Percentiles rank a stretch among this genome's conserved stretches.
Evolutionary conservation across 1,140 invertebrate species (phyloP).

Genomic region (Drosophila elegans): DNA sequence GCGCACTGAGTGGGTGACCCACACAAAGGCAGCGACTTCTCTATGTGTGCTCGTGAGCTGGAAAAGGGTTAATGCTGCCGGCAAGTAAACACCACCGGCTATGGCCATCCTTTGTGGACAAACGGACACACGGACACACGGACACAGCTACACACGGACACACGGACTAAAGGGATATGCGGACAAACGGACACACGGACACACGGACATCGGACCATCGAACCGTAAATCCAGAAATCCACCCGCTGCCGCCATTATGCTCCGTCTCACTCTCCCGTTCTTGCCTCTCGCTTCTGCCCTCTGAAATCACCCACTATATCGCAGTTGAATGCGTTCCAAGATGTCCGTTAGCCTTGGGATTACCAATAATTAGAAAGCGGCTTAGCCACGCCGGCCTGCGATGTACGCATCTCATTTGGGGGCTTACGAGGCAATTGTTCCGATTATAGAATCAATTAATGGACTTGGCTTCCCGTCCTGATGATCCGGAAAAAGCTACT

Average conservation of each 20-base stretch:
- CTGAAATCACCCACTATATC: background rate
- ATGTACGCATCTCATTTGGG: constrained; percentile 32
- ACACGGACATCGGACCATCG: constrained; percentile 31
- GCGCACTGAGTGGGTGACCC: constrained; percentile 76
- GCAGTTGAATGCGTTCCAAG: constrained; percentile 17
- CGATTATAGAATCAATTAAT: constrained; percentile 36
- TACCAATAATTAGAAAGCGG: constrained; percentile 43
- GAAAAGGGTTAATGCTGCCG: constrained; percentile 76
- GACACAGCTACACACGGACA: constrained; percentile 19
- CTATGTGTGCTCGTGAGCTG: constrained; percentile 20
- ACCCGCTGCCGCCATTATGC: constrained; percentile 73
- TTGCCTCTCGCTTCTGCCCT: background rate
- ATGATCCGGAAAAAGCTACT: background rate
- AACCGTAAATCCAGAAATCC: constrained; percentile 53
- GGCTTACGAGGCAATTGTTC: constrained; percentile 37
- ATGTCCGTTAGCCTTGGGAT: constrained; percentile 44
- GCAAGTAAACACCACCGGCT: constrained; percentile 81
- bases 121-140: constrained; percentile 31
- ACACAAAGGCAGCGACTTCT: constrained; percentile 33
- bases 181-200: constrained; percentile 4
- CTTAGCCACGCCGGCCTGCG: constrained; percentile 9
- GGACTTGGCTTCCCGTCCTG: background rate
- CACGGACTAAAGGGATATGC: constrained; percentile 8
- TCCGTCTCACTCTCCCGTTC: constrained; percentile 16
- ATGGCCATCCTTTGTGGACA: constrained; percentile 37